Evolutionary conservation across 2,113 vertebrate species (phyloP), one percentile per base, ranked within the genome.

Genomic region (Hippocampus comes): DNA sequence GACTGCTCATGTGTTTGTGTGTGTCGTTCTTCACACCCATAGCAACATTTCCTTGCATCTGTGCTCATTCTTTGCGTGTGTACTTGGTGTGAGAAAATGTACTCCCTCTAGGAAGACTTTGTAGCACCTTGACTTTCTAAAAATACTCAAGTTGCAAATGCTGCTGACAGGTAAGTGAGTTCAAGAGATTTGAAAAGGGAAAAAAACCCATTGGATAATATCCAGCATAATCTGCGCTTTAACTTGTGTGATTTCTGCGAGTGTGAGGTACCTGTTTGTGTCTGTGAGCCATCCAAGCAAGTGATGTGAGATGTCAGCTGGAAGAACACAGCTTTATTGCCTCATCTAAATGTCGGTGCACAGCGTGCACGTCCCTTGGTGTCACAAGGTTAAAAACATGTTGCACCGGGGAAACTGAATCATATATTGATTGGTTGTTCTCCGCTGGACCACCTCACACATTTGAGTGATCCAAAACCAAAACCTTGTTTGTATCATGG

Each of bases 301-400:
- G 70, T 71, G 75, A 85, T 79, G 78, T 74, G 69, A 85, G 83
- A 87, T 87, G 83, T 80, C 87, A 91, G 84, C 84, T 88, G 82
- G 74, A 84, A 77, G 72, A 84, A 84, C 85, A 87, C 74, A 70
- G 41, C 65, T 82, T 89, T 84, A 87, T 84, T 88, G 82, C 80
- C 80, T 83, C 79, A 80, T 81, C 46, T 69, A 89, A 91, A 89
- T 88, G 87, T 87, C 90, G 88, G 68, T 11, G 43, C 84, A 78
- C 83, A 86, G 79, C 56, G 12, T 82, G 79, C 68, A 43, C 63
- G 53, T 73, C 41, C 23, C 73, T 66, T 66, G 43, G 77, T 79
- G 71, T 77, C 59, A 43, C 63, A 69, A 68, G 72, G 73, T 77
- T 9, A 63, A 38, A 38, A 38, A 38, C 34, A 38, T 6, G 34